phyloP scores from a whole-genome alignment of 2,888 invertebrate genomes.

The Dioctria linearis region DNA sequence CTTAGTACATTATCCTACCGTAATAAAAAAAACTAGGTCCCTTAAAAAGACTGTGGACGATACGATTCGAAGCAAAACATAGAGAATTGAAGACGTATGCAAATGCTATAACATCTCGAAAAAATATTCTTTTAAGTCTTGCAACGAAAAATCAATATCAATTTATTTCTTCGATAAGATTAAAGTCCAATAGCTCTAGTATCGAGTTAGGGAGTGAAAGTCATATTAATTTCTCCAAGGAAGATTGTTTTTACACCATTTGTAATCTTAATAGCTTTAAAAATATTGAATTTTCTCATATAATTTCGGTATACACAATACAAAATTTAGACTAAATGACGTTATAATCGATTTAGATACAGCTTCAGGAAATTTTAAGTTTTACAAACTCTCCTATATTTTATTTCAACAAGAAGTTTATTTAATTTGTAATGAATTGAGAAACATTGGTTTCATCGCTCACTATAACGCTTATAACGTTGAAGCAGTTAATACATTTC shows the following conservation, averaged over 20 bases:
- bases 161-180: not conserved
- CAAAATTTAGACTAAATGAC: not conserved
- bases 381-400: not conserved
- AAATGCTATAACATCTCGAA: conserved; percentile 54
- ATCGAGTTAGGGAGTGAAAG: not conserved
- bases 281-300: not conserved
- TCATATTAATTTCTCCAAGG: not conserved
- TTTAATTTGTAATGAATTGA: conserved; percentile 1
- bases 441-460: not conserved
- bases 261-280: not conserved
- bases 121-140: conserved; percentile 55
- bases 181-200: not conserved
- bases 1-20: conserved; percentile 55
- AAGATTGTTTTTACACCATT: too few species aligned
- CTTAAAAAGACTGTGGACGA: conserved; percentile 54
- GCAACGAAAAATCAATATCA: conserved; percentile 50
- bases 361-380: not conserved
- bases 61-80: conserved; percentile 57
- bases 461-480: conserved; percentile 3
- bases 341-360: not conserved
- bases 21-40: conserved; percentile 56
- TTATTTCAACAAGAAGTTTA: not conserved
- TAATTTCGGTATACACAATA: not conserved
- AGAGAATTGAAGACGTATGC: conserved; percentile 51
- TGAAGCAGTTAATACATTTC: not conserved